A percentile compares a stretch with the other conserved stretches of the same genome.
phyloP scores from a whole-genome alignment of 2,797 vertebrate genomes.

The Mormyrus hasselquistii region DNA sequence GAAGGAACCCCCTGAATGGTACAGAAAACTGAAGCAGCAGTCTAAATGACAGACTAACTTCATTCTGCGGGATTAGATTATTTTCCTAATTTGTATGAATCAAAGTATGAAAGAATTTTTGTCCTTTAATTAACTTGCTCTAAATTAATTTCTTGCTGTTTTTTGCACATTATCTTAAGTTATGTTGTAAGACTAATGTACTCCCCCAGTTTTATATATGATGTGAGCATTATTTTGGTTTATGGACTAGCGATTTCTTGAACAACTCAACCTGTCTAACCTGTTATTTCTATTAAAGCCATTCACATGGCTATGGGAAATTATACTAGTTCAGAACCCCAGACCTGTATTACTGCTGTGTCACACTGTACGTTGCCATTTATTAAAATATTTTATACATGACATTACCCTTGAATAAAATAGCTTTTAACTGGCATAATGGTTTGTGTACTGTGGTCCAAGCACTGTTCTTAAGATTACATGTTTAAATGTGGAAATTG shows the following conservation, averaged over 20 bases:
- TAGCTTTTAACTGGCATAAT: neutral
- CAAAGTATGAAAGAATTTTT: neutral
- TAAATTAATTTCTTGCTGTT: neutral
- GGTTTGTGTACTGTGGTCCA: neutral
- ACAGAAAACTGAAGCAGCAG: conserved; percentile 60
- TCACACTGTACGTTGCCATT: neutral
- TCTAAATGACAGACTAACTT: conserved; percentile 25
- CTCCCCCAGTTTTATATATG: neutral
- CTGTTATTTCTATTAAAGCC: neutral
- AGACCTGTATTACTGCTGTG: neutral
- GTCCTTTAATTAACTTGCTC: neutral
- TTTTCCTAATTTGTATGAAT: neutral
- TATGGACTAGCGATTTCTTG: neutral
- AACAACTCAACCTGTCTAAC: neutral
- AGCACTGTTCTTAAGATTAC: neutral
- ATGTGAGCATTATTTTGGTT: neutral
- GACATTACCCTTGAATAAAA: neutral
- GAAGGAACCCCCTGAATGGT: conserved; percentile 57
- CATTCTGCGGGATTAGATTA: neutral
- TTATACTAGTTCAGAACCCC: neutral
- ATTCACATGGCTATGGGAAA: neutral
- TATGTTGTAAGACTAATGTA: neutral
- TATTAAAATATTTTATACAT: conserved; percentile 5
- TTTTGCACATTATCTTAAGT: neutral
- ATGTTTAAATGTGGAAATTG: neutral